phyloP scores from a whole-genome alignment of 2,888 invertebrate species.

The Chalcosyrphus nemorum region DNA sequence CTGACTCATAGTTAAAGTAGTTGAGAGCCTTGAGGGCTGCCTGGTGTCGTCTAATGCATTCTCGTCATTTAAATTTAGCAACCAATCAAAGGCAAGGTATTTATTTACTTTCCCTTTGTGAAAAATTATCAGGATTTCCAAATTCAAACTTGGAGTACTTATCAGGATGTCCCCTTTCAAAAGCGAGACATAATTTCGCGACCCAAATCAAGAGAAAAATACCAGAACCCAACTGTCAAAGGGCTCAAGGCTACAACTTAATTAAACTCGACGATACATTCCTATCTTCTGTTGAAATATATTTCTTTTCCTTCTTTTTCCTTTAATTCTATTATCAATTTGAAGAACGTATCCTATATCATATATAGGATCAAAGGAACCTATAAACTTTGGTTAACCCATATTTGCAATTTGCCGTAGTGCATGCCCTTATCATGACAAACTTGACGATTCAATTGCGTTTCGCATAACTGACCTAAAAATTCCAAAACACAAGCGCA shows the following conservation, averaged over 20 bases:
- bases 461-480: constrained; percentile 62
- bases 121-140: too few relatives aligned
- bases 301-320: neutral
- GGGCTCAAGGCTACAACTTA: neutral
- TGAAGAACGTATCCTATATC: constrained; percentile 30
- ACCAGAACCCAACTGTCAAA: neutral
- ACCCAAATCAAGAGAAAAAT: constrained; percentile 37
- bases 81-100: too few relatives aligned
- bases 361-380: neutral
- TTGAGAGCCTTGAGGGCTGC: too few relatives aligned
- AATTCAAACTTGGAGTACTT: neutral
- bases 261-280: neutral
- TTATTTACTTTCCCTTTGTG: too few relatives aligned
- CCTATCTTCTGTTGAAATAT: neutral
- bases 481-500: constrained; percentile 35
- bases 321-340: constrained; percentile 3
- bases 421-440: constrained; percentile 10
- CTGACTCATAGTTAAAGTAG: too few relatives aligned
- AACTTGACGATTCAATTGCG: constrained; percentile 16
- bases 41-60: too few relatives aligned
- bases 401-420: neutral
- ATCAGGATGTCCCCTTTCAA: neutral
- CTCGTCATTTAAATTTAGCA: too few relatives aligned
- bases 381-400: constrained; percentile 13
- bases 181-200: constrained; percentile 23